These are phyloP conservation scores for Sarcophaga variegata DNA, from an alignment of 2,888 invertebrate genomes.

Conservation along the genomic window DNA sequence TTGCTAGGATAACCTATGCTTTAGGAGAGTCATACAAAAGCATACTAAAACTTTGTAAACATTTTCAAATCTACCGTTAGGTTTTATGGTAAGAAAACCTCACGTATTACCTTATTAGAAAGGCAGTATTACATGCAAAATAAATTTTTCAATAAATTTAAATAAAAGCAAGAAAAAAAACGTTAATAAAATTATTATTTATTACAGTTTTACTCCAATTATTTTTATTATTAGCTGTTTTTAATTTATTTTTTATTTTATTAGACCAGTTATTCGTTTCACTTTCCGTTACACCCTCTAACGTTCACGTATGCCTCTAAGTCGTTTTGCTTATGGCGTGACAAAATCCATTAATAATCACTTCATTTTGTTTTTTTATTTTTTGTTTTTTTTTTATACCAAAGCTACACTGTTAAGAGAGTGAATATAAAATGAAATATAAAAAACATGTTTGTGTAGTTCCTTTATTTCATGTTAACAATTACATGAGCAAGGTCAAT, in stretches of 20 bases:
- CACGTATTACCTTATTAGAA: too few relatives aligned
- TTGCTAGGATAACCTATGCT: too few relatives aligned
- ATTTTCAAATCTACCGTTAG: too few relatives aligned
- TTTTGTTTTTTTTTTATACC: background rate
- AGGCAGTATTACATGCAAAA: too few relatives aligned
- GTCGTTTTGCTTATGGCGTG: slow-evolving; percentile 14
- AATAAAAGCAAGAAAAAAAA: background rate
- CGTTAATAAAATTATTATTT: slow-evolving; percentile 8
- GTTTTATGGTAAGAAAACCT: too few relatives aligned
- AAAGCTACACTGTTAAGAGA: slow-evolving; percentile 45
- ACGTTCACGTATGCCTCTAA: background rate
- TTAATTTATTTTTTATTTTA: slow-evolving; percentile 2
- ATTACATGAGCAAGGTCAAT: slow-evolving; percentile 63
- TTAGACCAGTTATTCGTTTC: slow-evolving; percentile 44
- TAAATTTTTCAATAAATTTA: background rate
- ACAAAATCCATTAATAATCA: slow-evolving; percentile 45
- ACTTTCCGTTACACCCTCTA: slow-evolving; percentile 22
- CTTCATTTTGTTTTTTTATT: background rate
- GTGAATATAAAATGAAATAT: slow-evolving; percentile 9
- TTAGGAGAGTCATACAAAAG: too few relatives aligned
- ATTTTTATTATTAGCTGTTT: slow-evolving; percentile 19
- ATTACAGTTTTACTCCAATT: background rate
- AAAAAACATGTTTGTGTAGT: slow-evolving; percentile 55
- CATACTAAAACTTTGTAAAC: too few relatives aligned
- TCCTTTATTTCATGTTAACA: slow-evolving; percentile 59